Base-by-base conservation (phyloP, 2,888 invertebrate species). In the Prosopocoilus inquinatus region DNA sequence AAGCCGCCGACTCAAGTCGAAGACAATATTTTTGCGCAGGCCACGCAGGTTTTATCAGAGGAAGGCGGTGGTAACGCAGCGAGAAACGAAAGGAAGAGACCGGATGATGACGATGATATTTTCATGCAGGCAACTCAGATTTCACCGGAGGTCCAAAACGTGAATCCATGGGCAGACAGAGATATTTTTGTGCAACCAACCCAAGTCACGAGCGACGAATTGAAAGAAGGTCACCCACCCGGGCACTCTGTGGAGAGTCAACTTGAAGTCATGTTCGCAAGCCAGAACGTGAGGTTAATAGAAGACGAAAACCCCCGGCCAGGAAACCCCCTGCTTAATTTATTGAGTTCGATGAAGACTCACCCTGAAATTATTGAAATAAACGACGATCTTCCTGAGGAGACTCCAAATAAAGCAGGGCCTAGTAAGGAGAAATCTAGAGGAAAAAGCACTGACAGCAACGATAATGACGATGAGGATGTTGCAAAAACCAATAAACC, bases 251-350 rank as follows among this genome's bases (percentile, higher is more conserved):
- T 66, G 32, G 68, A 70, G 61, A 67, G 66, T 56, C 66, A 68
- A 44, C 50, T 69, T 51, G 67, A 67, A 50, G 64, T 65, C 3
- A 55, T 66, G 45, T 70, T 70, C 55, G 61, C 58, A 12, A 63
- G 64, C 13, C 69, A 69, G 56, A 63, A 52, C 9, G 43, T 65
- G 9, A 52, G 58, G 47, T 35, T 61, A 2, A 36, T 47, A 33
- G 45, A 51, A 12, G 34, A 48, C 28, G 55, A 57, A 28, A 44
- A 58, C 16, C 36, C 36, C 9, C 51, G 66, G 32, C 65, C 64
- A n/a, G 36, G 50, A 7, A 65, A 67, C 54, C 64, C 66, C 13
- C 34, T 67, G 9, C 59, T 57, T 34, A 61, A 55, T 53, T 47
- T 60, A 33, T 57, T 67, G 20, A 53, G 59, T 9, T 44, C 35